Evolutionary conservation across 2,797 vertebrate species (phyloP).

Genomic region (Eutrigla gurnardus): DNA sequence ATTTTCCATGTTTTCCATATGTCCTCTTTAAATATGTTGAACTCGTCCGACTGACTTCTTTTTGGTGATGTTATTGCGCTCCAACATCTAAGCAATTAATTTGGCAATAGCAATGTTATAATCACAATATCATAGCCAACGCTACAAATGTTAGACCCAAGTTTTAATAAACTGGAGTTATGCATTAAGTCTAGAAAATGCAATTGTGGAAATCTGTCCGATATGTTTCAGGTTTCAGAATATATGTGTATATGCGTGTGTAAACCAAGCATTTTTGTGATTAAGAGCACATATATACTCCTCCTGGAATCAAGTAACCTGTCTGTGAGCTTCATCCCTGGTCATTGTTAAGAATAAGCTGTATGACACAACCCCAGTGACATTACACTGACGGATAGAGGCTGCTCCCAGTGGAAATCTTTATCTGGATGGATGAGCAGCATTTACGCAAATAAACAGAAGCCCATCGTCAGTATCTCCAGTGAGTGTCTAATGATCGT

Average conservation of each 20-base stretch:
- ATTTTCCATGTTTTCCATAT: too few species aligned
- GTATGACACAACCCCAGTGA: slow-evolving; percentile 5
- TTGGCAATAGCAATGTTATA: too few species aligned
- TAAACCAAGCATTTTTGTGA: slow-evolving; percentile 6
- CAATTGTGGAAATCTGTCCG: too few species aligned
- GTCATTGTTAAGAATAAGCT: slow-evolving; percentile 23
- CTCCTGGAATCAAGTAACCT: background rate
- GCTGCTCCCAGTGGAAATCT: slow-evolving; percentile 17
- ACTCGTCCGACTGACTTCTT: too few species aligned
- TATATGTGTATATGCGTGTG: background rate
- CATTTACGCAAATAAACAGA: slow-evolving; percentile 42
- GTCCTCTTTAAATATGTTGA: too few species aligned
- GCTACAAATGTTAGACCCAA: too few species aligned
- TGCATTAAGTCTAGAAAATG: too few species aligned
- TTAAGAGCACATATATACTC: background rate
- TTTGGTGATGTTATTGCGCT: too few species aligned
- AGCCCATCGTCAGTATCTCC: slow-evolving; percentile 24
- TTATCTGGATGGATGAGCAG: slow-evolving; percentile 42
- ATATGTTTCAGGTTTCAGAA: background rate
- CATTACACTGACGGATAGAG: slow-evolving; percentile 9
- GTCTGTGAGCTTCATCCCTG: background rate
- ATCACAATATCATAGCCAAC: too few species aligned
- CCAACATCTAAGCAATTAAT: too few species aligned
- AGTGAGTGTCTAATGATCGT: slow-evolving; percentile 24
- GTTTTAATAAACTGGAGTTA: too few species aligned